Evolutionary conservation across 2,888 invertebrate species (phyloP).

Genomic region (Lamellibrachia columna): DNA sequence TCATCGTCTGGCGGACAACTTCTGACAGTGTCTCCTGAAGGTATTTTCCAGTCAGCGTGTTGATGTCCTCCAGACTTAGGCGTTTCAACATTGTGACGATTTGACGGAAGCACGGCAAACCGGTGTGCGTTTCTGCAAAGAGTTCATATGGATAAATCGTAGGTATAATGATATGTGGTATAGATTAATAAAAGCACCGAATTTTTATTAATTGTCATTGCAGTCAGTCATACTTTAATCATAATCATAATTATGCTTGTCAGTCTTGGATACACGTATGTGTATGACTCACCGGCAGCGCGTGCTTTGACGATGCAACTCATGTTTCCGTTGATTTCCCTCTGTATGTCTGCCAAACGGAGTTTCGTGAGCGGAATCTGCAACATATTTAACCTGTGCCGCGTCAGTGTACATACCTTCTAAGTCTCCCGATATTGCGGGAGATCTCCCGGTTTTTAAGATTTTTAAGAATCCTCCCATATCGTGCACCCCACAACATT

Average conservation of each 20-base stretch:
- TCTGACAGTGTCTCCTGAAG: not conserved
- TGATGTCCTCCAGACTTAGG: not conserved
- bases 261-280: not conserved
- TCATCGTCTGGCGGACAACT: not conserved
- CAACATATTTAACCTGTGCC: not conserved
- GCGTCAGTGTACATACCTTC: not conserved
- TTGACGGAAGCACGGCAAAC: not conserved
- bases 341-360: not conserved
- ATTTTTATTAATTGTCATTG: not conserved
- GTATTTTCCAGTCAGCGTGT: not conserved
- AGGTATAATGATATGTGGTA: not conserved
- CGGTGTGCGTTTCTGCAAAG: not conserved
- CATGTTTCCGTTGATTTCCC: not conserved
- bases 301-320: not conserved
- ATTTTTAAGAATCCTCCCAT: too few species aligned
- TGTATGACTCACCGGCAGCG: not conserved
- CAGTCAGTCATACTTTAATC: too few species aligned
- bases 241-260: not conserved
- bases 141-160: too few species aligned
- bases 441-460: too few species aligned
- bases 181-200: too few species aligned
- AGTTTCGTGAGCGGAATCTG: not conserved
- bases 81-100: not conserved
- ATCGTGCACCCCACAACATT: too few species aligned
- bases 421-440: too few species aligned